These are phyloP conservation scores for Drosophila saltans DNA, from an alignment of 1,140 invertebrate genomes.

Conservation along the genomic window DNA sequence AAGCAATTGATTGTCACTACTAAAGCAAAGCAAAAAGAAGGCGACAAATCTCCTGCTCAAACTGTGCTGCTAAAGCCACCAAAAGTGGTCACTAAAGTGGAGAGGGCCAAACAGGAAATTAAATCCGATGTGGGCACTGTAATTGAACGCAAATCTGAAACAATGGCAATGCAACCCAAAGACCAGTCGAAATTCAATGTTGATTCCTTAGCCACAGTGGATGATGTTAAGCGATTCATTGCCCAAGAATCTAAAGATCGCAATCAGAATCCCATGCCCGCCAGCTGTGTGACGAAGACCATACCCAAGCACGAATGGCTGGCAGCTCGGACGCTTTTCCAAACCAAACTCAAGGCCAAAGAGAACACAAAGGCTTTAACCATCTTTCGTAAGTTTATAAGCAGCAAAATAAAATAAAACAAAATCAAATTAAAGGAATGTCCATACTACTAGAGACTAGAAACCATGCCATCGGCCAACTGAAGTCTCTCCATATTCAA, in stretches of 20 bases:
- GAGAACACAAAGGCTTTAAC: conserved; percentile 66
- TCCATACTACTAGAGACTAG: conserved; percentile 21
- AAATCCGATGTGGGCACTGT: conserved; percentile 61
- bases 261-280: conserved; percentile 26
- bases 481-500: conserved; percentile 50
- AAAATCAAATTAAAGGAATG: neutral
- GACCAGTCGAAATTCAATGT: conserved; percentile 27
- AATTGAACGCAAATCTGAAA: conserved; percentile 29
- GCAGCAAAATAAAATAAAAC: conserved; percentile 61
- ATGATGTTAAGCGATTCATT: conserved; percentile 64
- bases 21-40: neutral
- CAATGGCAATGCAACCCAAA: neutral
- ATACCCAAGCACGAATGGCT: conserved; percentile 71
- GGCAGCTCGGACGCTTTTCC: conserved; percentile 62
- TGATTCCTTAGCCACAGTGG: conserved; percentile 40
- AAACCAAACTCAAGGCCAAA: conserved; percentile 55
- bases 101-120: conserved; percentile 45
- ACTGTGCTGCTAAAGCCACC: conserved; percentile 17
- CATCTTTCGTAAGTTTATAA: conserved; percentile 79
- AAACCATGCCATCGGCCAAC: conserved; percentile 54
- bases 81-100: conserved; percentile 46
- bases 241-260: conserved; percentile 53
- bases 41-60: neutral
- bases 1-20: conserved; percentile 3
- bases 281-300: conserved; percentile 49